Percentiles rank a stretch among this genome's conserved stretches.
Evolutionary conservation across 2,888 invertebrate species (phyloP).

Genomic region (Eurois occulta): DNA sequence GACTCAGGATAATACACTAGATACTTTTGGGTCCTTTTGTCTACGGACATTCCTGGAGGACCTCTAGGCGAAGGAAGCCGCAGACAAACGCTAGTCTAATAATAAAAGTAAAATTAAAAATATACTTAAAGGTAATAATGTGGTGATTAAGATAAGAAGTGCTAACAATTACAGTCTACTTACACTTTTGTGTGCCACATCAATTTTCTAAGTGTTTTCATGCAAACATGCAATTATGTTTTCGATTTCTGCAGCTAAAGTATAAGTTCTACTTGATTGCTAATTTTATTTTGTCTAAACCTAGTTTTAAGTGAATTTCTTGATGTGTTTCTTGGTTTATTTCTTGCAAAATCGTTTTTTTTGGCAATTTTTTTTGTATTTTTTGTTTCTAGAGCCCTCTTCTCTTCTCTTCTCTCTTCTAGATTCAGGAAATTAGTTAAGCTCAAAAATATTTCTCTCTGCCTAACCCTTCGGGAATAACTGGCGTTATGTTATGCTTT

Average conservation of each 20-base stretch:
- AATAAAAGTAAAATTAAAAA: conserved; percentile 23
- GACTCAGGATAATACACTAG: too few species aligned
- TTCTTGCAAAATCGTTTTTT: too few species aligned
- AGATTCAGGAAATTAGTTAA: background rate
- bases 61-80: background rate
- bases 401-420: too few species aligned
- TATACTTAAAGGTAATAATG: background rate
- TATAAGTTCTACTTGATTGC: background rate
- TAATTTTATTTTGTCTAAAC: background rate
- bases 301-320: background rate
- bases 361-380: background rate
- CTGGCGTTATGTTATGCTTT: background rate
- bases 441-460: background rate
- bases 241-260: background rate
- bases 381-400: background rate
- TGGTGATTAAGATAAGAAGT: conserved; percentile 43
- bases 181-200: conserved; percentile 12
- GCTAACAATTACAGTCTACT: conserved; percentile 10
- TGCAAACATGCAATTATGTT: conserved; percentile 17
- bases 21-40: too few species aligned
- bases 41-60: too few species aligned
- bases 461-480: background rate
- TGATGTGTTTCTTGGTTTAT: background rate
- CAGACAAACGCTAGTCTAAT: background rate
- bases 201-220: conserved; percentile 26